Evolutionary conservation across 2,113 vertebrate genomes (phyloP).

Genomic region (Monarcha castaneiventris): DNA sequence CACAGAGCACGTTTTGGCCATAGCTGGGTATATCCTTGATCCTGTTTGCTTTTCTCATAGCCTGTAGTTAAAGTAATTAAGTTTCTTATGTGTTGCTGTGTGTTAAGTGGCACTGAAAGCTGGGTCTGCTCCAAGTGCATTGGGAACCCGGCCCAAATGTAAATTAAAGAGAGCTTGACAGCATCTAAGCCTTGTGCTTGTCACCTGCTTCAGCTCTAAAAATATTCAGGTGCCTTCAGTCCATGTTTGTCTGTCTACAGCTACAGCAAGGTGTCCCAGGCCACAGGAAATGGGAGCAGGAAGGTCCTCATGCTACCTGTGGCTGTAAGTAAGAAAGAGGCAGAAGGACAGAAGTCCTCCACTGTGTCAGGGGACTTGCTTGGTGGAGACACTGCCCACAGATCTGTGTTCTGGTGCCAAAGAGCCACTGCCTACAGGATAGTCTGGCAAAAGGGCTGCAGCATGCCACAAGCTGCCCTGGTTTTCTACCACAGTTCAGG

Average conservation of each 20-base stretch:
- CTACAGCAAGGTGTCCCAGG: not conserved
- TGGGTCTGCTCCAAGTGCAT: not conserved
- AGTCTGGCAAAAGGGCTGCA: not conserved
- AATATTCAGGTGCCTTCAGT: not conserved
- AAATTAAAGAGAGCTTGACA: not conserved
- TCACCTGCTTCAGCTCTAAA: not conserved
- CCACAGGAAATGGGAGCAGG: not conserved
- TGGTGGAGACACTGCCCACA: not conserved
- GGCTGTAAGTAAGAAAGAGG: not conserved
- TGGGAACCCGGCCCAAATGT: not conserved
- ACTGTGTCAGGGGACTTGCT: not conserved
- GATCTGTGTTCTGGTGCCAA: not conserved
- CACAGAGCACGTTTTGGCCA: not conserved
- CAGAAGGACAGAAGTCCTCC: not conserved
- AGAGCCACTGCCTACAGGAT: not conserved
- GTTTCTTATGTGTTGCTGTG: not conserved
- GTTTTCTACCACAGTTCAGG: not conserved
- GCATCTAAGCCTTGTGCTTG: not conserved
- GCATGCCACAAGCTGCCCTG: fast-evolving
- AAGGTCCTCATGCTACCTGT: not conserved
- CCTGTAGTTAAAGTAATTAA: not conserved
- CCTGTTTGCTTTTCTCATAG: slow-evolving; percentile 20
- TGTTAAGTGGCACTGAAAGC: not conserved
- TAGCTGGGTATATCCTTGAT: not conserved
- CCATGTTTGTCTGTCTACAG: not conserved